Percentiles rank a stretch among this genome's conserved stretches.
phyloP scores from a whole-genome alignment of 1,140 invertebrate genomes.

The Aphaenogaster floridana region DNA sequence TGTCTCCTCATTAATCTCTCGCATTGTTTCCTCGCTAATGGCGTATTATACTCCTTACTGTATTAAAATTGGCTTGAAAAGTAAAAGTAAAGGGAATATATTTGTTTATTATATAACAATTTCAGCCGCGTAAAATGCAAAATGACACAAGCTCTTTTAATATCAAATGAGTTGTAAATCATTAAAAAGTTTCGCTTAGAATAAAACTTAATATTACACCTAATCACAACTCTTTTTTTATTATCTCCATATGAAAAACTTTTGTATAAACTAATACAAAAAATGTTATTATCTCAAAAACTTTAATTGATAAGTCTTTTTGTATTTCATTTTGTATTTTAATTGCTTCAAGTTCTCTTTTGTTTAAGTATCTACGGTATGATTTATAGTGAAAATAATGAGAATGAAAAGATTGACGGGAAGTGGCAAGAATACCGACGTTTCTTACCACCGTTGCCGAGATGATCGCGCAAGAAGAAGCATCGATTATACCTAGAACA shows the following conservation, averaged over 20 bases:
- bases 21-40: constrained; percentile 25
- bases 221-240: neutral
- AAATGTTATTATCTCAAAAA: neutral
- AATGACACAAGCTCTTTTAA: neutral
- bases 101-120: neutral
- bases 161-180: neutral
- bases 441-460: constrained; percentile 34
- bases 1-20: constrained; percentile 31
- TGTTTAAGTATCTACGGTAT: constrained; percentile 7
- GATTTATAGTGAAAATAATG: constrained; percentile 8
- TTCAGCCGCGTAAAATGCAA: neutral
- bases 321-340: neutral
- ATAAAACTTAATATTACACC: neutral
- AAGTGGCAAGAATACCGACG: constrained; percentile 49
- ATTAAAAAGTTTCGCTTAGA: neutral
- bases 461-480: constrained; percentile 57
- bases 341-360: neutral
- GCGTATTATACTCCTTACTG: neutral
- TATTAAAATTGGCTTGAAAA: constrained; percentile 35
- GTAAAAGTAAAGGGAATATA: neutral
- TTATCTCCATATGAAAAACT: neutral
- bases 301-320: neutral
- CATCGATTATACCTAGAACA: constrained; percentile 66
- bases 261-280: neutral
- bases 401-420: constrained; percentile 29